phyloP scores from a whole-genome alignment of 2,113 vertebrate species.

The Sorex araneus region DNA sequence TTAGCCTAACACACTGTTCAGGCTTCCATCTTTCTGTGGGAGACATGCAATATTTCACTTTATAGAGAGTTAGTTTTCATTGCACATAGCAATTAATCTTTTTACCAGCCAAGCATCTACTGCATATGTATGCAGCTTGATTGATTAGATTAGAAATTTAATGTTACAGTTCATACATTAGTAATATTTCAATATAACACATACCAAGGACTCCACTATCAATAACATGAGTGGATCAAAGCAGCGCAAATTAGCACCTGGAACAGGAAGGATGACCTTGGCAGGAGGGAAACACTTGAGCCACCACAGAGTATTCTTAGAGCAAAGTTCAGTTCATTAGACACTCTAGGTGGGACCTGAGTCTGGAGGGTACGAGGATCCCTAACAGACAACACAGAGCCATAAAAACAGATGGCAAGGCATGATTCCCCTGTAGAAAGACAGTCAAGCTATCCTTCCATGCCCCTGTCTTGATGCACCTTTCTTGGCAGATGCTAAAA shows the following conservation, averaged over 20 bases:
- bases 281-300: slow-evolving; percentile 73
- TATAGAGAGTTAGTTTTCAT: slow-evolving; percentile 86
- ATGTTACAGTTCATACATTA: slow-evolving; percentile 92
- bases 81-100: slow-evolving; percentile 91
- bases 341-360: neutral
- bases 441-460: neutral
- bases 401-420: slow-evolving; percentile 50
- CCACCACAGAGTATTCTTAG: slow-evolving; percentile 25
- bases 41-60: slow-evolving; percentile 87
- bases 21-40: slow-evolving; percentile 84
- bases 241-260: slow-evolving; percentile 86
- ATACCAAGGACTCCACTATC: slow-evolving; percentile 88
- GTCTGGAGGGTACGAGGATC: neutral
- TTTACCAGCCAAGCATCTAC: slow-evolving; percentile 88
- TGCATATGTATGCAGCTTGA: slow-evolving; percentile 90
- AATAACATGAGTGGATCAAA: slow-evolving; percentile 87
- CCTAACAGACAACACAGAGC: neutral
- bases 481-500: slow-evolving; percentile 39
- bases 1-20: slow-evolving; percentile 87
- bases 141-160: slow-evolving; percentile 93
- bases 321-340: slow-evolving; percentile 60
- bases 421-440: neutral
- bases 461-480: neutral
- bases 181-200: slow-evolving; percentile 90
- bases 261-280: slow-evolving; percentile 88